A percentile compares a stretch with the other conserved stretches of the same genome.
Conservation (phyloP, 2,113 vertebrate species). For the Salvator merianae region DNA sequence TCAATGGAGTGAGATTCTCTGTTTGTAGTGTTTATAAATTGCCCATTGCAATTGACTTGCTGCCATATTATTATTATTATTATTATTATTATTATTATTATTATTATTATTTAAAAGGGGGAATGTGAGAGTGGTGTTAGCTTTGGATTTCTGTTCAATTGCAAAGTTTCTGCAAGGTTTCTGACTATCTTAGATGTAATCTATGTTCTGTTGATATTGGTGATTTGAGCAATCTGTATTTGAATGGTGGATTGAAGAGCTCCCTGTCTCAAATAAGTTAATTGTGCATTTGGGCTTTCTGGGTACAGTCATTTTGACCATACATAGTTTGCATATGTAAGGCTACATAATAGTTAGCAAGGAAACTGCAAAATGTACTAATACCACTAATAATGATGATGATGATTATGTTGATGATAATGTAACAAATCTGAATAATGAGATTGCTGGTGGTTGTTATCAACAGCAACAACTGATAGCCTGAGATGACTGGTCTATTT, state of each 20-base stretch:
- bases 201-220: constrained; percentile 60
- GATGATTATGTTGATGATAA: background rate
- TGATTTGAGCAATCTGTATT: constrained; percentile 71
- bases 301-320: constrained; percentile 53
- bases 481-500: background rate
- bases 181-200: constrained; percentile 65
- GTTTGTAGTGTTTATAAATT: constrained; percentile 40
- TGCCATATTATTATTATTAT: background rate
- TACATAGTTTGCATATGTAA: background rate
- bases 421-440: background rate
- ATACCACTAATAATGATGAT: too few relatives aligned
- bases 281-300: constrained; percentile 72
- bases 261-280: constrained; percentile 65
- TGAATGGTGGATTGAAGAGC: constrained; percentile 72
- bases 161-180: constrained; percentile 69
- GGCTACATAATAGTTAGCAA: too few relatives aligned
- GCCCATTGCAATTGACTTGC: background rate
- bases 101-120: background rate
- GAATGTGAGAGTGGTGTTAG: background rate
- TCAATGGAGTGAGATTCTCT: background rate
- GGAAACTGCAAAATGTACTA: background rate
- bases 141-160: constrained; percentile 54
- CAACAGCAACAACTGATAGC: background rate
- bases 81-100: too few relatives aligned
- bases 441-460: background rate